Conservation (phyloP, 2,888 invertebrate species). For the Eledone cirrhosa region DNA sequence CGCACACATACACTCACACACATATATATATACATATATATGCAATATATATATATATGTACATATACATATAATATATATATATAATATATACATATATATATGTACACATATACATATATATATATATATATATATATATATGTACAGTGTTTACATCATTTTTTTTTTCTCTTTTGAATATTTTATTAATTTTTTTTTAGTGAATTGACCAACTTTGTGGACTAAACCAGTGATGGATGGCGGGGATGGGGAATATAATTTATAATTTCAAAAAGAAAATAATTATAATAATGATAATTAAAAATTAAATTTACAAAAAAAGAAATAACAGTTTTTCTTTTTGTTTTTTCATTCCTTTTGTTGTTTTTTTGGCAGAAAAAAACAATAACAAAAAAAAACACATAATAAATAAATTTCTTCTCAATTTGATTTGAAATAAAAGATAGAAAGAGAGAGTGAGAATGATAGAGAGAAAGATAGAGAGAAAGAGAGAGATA, state of each 20-base stretch:
- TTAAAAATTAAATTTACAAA: too few relatives aligned
- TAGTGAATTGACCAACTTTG: too few relatives aligned
- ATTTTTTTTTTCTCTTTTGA: not conserved
- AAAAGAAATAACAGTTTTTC: not conserved
- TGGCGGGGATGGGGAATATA: too few relatives aligned
- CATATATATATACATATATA: not conserved
- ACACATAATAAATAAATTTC: not conserved
- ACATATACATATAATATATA: slow-evolving; percentile 1
- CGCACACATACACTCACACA: not conserved
- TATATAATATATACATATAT: not conserved
- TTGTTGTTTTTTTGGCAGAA: not conserved
- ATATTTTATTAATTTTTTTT: not conserved
- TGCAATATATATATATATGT: not conserved
- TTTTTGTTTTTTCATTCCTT: not conserved
- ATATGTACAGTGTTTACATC: not conserved
- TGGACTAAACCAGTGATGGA: too few relatives aligned
- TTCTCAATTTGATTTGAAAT: not conserved
- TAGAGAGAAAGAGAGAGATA: too few relatives aligned
- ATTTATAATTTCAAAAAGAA: too few relatives aligned
- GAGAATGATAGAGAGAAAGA: not conserved
- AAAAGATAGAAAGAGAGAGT: not conserved
- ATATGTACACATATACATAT: not conserved
- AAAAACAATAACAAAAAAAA: not conserved
- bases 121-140: not conserved
- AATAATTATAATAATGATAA: too few relatives aligned